A percentile compares a stretch with the other conserved stretches of the same genome.
phyloP scores from a whole-genome alignment of 2,113 vertebrate genomes.

The Halcyon malimbica region DNA sequence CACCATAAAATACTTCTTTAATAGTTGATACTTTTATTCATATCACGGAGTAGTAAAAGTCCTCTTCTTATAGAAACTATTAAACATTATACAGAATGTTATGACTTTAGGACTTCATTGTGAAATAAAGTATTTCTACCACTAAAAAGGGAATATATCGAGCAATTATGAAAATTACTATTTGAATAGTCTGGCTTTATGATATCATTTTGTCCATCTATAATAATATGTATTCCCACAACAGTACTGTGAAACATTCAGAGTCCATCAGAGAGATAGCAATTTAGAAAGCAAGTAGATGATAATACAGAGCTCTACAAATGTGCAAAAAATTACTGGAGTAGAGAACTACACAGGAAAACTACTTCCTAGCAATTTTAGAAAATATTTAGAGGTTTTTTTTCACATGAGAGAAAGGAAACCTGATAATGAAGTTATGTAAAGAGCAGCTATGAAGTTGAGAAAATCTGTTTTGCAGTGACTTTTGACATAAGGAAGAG shows the following conservation, averaged over 20 bases:
- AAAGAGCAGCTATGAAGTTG: not conserved
- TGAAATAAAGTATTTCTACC: not conserved
- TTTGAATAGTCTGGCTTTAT: not conserved
- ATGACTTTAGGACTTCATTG: not conserved
- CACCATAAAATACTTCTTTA: not conserved
- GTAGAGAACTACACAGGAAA: not conserved
- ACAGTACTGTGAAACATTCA: not conserved
- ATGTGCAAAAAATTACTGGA: not conserved
- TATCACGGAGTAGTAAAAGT: not conserved
- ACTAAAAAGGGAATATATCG: not conserved
- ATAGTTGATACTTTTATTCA: not conserved
- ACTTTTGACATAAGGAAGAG: not conserved
- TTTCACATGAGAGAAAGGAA: not conserved
- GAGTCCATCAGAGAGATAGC: not conserved
- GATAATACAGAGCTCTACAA: not conserved
- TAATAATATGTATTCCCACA: not conserved
- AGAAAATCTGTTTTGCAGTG: not conserved
- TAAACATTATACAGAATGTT: not conserved
- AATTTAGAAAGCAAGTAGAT: not conserved
- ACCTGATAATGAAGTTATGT: not conserved
- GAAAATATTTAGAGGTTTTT: not conserved
- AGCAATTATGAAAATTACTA: not conserved
- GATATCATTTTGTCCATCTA: not conserved
- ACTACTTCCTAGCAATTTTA: not conserved
- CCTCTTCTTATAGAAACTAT: not conserved